phyloP scores from a whole-genome alignment of 2,113 vertebrate genomes.

The Xenopus laevis region DNA sequence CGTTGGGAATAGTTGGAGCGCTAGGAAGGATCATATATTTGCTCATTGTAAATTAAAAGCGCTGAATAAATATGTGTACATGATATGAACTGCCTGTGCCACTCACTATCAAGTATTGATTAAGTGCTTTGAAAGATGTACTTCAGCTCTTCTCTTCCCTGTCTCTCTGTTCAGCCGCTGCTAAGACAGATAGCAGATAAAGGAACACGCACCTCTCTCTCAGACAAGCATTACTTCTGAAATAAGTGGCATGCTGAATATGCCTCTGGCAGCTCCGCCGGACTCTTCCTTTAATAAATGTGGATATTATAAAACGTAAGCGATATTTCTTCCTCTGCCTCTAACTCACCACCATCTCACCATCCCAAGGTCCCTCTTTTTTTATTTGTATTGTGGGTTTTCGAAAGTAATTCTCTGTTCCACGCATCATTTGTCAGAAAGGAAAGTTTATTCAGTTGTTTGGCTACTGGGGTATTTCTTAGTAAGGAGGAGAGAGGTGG shows the following conservation, averaged over 20 bases:
- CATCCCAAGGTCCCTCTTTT: constrained; percentile 8
- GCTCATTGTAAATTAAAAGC: constrained; percentile 19
- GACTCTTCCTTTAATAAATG: constrained; percentile 38
- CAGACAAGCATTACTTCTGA: constrained; percentile 38
- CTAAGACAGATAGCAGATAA: constrained; percentile 42
- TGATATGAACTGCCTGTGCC: constrained; percentile 24
- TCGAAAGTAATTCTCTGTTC: no score
- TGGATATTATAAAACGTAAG: constrained; percentile 36
- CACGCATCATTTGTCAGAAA: no score
- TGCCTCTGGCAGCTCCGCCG: constrained; percentile 34
- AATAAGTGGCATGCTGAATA: constrained; percentile 43
- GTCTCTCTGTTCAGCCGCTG: constrained; percentile 29
- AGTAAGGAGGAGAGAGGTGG: no score
- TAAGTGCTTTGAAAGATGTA: constrained; percentile 28
- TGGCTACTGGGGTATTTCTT: no score
- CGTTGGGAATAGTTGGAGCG: neutral
- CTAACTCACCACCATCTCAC: neutral
- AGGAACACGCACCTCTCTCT: constrained; percentile 36
- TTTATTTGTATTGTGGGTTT: constrained; percentile 6
- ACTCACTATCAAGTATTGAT: constrained; percentile 41
- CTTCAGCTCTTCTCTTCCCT: constrained; percentile 11
- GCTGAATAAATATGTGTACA: constrained; percentile 33
- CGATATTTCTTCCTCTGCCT: constrained; percentile 36
- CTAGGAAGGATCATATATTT: constrained; percentile 25
- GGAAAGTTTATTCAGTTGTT: no score